Evolutionary conservation across 2,113 vertebrate species (phyloP).

Genomic region (Tapirus terrestris): DNA sequence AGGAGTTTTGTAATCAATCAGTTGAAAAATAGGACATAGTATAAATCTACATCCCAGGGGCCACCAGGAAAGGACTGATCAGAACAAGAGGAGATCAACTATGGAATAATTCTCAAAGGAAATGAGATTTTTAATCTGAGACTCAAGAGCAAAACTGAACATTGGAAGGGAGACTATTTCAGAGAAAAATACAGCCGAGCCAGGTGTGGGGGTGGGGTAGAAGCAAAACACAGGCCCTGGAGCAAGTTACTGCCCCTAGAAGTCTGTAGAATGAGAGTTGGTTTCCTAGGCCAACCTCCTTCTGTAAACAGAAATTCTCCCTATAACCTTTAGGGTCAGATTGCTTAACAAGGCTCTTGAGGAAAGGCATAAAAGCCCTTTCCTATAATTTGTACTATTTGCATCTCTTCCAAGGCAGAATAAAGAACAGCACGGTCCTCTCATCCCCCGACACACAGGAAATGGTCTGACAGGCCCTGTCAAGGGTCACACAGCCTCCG

Average conservation of each 20-base stretch:
- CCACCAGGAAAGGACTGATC: not conserved
- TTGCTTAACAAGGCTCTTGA: not conserved
- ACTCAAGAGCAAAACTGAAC: not conserved
- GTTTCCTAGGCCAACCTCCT: not conserved
- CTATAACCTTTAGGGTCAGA: not conserved
- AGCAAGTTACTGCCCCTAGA: not conserved
- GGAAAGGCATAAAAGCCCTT: not conserved
- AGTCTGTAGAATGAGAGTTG: not conserved
- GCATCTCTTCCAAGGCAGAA: not conserved
- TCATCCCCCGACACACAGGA: not conserved
- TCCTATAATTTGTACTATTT: not conserved
- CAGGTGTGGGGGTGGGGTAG: not conserved
- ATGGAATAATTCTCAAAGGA: conserved; percentile 37
- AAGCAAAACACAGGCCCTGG: not conserved
- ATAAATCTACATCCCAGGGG: not conserved
- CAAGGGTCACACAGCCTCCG: not conserved
- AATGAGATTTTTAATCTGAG: conserved; percentile 40
- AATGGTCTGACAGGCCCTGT: too few relatives aligned
- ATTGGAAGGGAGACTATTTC: not conserved
- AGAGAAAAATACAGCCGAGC: not conserved
- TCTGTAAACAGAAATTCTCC: not conserved
- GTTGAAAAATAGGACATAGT: not conserved
- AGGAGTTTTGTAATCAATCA: not conserved
- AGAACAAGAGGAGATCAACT: not conserved
- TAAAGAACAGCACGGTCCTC: not conserved